These are phyloP conservation scores for Fragum fragum DNA, from an alignment of 2,888 invertebrate genomes.

Conservation along the genomic window DNA sequence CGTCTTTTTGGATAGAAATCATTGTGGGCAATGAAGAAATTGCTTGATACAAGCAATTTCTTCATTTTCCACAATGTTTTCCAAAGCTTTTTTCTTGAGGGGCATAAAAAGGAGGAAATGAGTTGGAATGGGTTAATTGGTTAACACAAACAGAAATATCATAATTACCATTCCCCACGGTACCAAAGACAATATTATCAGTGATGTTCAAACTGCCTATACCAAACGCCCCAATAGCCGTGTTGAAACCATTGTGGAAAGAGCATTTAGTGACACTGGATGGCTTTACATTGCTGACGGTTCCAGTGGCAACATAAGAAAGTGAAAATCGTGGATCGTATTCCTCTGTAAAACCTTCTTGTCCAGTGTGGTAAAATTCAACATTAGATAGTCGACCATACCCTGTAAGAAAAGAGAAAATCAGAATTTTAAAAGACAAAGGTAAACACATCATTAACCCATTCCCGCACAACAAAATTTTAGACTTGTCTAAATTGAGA, in stretches of 20 bases:
- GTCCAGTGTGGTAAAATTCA: conserved; percentile 82
- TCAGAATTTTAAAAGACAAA: too few relatives aligned
- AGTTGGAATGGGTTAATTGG: too few relatives aligned
- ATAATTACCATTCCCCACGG: conserved; percentile 80
- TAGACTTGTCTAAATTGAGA: too few relatives aligned
- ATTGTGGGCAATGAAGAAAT: too few relatives aligned
- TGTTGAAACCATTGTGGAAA: conserved; percentile 81
- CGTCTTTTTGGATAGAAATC: too few relatives aligned
- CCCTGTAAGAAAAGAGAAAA: conserved; percentile 66
- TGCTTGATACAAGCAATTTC: too few relatives aligned
- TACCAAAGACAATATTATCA: conserved; percentile 81
- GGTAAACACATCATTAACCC: too few relatives aligned
- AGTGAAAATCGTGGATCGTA: conserved; percentile 82
- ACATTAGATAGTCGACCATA: conserved; percentile 81
- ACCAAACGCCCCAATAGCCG: conserved; percentile 82
- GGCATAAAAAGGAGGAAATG: too few relatives aligned
- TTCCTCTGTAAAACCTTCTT: conserved; percentile 77
- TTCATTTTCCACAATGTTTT: too few relatives aligned
- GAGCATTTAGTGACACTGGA: conserved; percentile 77
- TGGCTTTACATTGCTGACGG: conserved; percentile 71
- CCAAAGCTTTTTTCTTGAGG: too few relatives aligned
- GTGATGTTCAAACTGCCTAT: conserved; percentile 74
- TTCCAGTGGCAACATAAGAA: conserved; percentile 77
- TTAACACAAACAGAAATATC: too few relatives aligned
- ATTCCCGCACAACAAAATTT: too few relatives aligned